These are phyloP conservation scores for Phainopepla nitens DNA, from an alignment of 2,113 vertebrate genomes.

Conservation along the genomic window DNA sequence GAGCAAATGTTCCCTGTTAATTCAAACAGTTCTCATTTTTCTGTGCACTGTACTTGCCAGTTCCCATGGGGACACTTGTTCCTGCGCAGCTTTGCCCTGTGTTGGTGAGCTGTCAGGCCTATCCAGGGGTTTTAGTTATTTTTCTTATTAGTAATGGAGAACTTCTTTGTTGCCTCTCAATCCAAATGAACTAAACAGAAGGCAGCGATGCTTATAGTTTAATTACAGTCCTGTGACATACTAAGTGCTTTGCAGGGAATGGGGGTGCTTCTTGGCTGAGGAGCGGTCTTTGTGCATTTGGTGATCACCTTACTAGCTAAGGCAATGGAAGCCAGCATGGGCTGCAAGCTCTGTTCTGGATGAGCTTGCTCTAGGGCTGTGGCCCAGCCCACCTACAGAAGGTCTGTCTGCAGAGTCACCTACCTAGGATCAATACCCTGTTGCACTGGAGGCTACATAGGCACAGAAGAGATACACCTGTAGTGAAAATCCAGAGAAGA, in stretches of 20 bases:
- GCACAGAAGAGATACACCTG: background rate
- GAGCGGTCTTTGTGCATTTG: background rate
- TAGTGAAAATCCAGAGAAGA: background rate
- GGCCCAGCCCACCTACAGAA: background rate
- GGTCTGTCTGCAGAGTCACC: background rate
- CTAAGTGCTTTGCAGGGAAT: background rate
- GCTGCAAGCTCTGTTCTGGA: background rate
- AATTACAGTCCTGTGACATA: background rate
- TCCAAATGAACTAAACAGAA: background rate
- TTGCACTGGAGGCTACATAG: fast-evolving
- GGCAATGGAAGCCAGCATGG: background rate
- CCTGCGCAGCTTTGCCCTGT: slow-evolving; percentile 11
- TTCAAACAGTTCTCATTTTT: slow-evolving; percentile 55
- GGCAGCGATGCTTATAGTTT: background rate
- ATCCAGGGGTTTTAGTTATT: slow-evolving; percentile 17
- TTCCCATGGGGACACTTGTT: slow-evolving; percentile 56
- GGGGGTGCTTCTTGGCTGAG: background rate
- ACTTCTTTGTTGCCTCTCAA: background rate
- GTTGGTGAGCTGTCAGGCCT: slow-evolving; percentile 23
- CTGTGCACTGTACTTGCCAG: background rate
- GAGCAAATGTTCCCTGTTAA: slow-evolving; percentile 64
- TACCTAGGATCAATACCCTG: background rate
- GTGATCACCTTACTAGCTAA: background rate
- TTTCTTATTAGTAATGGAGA: slow-evolving; percentile 28
- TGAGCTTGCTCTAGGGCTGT: background rate